Conservation (phyloP, 2,797 vertebrate species). For the Australoheros facetus region DNA sequence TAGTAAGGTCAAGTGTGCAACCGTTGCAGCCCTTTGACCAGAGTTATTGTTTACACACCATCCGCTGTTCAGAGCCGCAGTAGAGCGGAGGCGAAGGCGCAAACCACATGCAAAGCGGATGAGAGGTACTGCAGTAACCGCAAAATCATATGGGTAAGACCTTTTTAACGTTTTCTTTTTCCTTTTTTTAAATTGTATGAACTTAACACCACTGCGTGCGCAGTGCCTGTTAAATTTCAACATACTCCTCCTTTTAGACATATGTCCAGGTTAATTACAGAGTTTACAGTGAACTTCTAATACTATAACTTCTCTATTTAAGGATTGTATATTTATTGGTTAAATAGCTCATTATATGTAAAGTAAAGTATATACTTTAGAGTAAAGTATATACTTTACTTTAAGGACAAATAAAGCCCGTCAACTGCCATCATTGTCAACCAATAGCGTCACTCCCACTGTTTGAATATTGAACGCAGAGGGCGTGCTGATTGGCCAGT, state of each 20-base stretch:
- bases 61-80: background rate
- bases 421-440: constrained; percentile 4
- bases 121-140: background rate
- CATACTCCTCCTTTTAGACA: background rate
- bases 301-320: background rate
- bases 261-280: background rate
- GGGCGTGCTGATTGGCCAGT: constrained; percentile 51
- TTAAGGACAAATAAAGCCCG: background rate
- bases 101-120: background rate
- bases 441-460: constrained; percentile 69
- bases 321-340: background rate
- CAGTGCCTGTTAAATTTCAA: background rate
- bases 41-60: constrained; percentile 53
- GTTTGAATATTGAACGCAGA: constrained; percentile 74
- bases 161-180: background rate
- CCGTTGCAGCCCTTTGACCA: constrained; percentile 77
- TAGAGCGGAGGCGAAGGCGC: background rate
- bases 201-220: background rate
- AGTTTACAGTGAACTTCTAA: background rate
- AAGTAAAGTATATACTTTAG: too few species aligned
- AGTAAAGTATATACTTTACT: background rate
- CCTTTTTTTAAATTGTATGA: background rate
- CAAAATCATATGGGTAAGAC: constrained; percentile 27
- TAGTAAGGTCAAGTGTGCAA: constrained; percentile 38
- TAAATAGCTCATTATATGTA: too few species aligned